Percentiles rank a stretch among this genome's conserved stretches.
Evolutionary conservation across 2,888 invertebrate species (phyloP).

Genomic region (Charanyca ferruginea): DNA sequence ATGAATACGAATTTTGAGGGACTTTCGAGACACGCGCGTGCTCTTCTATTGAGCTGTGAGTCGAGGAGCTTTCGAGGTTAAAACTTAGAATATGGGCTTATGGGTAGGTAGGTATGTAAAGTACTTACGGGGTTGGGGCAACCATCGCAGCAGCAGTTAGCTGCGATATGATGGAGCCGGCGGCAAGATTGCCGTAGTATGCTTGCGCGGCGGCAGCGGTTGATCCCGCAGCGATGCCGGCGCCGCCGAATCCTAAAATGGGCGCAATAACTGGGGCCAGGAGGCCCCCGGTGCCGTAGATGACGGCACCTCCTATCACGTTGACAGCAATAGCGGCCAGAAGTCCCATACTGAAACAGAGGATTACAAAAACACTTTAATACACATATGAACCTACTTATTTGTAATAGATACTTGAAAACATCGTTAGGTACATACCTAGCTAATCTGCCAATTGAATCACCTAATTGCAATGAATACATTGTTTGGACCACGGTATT

Average conservation of each 20-base stretch:
- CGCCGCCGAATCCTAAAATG: slow-evolving; percentile 77
- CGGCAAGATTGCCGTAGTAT: slow-evolving; percentile 80
- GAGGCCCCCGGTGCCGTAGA: slow-evolving; percentile 79
- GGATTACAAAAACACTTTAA: background rate
- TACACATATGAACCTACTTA: too few species aligned
- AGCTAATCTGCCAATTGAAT: too few species aligned
- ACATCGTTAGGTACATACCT: too few species aligned
- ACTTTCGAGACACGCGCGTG: too few species aligned
- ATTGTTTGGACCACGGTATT: too few species aligned
- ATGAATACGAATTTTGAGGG: too few species aligned
- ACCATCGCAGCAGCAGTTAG: slow-evolving; percentile 82
- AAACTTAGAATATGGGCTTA: too few species aligned
- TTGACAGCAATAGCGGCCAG: slow-evolving; percentile 76
- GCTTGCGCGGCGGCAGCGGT: slow-evolving; percentile 82
- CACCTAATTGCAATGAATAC: too few species aligned
- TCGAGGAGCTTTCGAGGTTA: too few species aligned
- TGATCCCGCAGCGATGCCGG: slow-evolving; percentile 78
- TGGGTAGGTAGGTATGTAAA: slow-evolving; percentile 26
- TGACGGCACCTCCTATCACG: slow-evolving; percentile 73
- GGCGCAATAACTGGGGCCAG: slow-evolving; percentile 77
- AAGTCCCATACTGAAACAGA: slow-evolving; percentile 71
- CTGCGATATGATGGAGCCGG: slow-evolving; percentile 80
- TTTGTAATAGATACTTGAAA: too few species aligned
- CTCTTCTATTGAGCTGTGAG: too few species aligned
- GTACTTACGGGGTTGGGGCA: slow-evolving; percentile 80